Evolutionary conservation across 2,113 vertebrate species (phyloP), one percentile per base, ranked within the genome.

Genomic region (Gymnocephalus cernua): DNA sequence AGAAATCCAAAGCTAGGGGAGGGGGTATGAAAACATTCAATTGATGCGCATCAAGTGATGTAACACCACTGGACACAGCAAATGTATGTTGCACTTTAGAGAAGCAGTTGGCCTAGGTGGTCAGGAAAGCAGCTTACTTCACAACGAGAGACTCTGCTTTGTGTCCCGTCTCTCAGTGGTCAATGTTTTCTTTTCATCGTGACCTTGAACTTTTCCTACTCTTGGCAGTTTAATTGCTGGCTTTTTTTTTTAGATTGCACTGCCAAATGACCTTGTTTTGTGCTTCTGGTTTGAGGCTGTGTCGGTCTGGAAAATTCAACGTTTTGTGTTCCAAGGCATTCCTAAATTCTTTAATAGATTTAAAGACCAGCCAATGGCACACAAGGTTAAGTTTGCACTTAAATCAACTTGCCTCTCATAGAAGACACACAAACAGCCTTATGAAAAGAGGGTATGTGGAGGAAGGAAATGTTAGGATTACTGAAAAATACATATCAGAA

Each of bases 381-480:
- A n/a, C 57, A 59, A 57, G 66, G 50, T 82, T 18, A 57, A 59
- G 50, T 77, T 18, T 38, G 14, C 14, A 66, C 51, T 25, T 58
- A 2, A 59, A 21, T 48, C 15, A 47, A 41, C 38, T 11, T 41
- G 7, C 53, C 25, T 58, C 21, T 18, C 61, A 47, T 11, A 35
- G 9, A 41, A 27, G 4, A 41, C 2, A 21, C 13, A 14, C 38
- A 47, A 48, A 48, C 6, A 48, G 38, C 14, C 8, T 69, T 4
- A 35, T 47, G 9, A 45, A 45, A 54, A 45, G 4, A 62, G 8
- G 38, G 38, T 11, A 11, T 41, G 38, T 41, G 38, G 8, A 18
- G 29, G n/a, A 21, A 71, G 10, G 38, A 41, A 29, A 9, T 18
- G 13, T 18, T 41, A 0, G 56, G 2, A 47, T 21, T 11, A 19